Percentiles rank a stretch among this genome's conserved stretches.
These are phyloP conservation scores for Exocentrus adspersus DNA, from an alignment of 2,888 invertebrate genomes.

Conservation along the genomic window DNA sequence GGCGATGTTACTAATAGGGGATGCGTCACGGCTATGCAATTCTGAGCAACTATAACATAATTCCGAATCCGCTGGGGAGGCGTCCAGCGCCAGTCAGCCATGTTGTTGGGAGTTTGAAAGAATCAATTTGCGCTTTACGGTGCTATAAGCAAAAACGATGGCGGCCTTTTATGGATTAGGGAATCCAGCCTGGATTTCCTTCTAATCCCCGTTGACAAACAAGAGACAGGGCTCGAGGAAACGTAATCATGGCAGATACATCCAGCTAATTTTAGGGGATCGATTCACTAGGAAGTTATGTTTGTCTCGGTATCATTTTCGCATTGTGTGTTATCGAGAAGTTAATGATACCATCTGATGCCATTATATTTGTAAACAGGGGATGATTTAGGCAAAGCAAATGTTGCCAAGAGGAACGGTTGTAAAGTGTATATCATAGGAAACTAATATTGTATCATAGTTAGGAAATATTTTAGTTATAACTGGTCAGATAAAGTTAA, in stretches of 20 bases:
- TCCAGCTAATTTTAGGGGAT: constrained; percentile 11
- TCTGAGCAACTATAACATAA: constrained; percentile 45
- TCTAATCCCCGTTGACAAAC: constrained; percentile 17
- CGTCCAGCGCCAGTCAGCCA: constrained; percentile 20
- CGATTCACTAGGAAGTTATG: neutral
- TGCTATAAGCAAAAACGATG: constrained; percentile 21
- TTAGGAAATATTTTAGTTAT: no score
- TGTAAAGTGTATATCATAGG: no score
- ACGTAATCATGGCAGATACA: constrained; percentile 2
- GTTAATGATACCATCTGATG: neutral
- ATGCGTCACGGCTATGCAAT: constrained; percentile 55
- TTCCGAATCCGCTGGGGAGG: constrained; percentile 38
- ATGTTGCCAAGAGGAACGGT: no score
- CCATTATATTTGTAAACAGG: neutral
- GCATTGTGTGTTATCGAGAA: neutral
- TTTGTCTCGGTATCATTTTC: neutral
- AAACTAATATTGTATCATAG: no score
- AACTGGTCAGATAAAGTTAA: neutral
- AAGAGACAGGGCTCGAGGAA: constrained; percentile 5
- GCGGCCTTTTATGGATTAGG: constrained; percentile 16
- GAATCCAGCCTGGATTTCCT: constrained; percentile 9
- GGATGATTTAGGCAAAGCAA: neutral
- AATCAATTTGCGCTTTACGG: constrained; percentile 28
- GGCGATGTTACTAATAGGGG: constrained; percentile 53
- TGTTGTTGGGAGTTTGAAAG: constrained; percentile 22